A percentile compares a stretch with the other conserved stretches of the same genome.
Evolutionary conservation across 2,888 invertebrate genomes (phyloP).

Genomic region (Pammene fasciana): DNA sequence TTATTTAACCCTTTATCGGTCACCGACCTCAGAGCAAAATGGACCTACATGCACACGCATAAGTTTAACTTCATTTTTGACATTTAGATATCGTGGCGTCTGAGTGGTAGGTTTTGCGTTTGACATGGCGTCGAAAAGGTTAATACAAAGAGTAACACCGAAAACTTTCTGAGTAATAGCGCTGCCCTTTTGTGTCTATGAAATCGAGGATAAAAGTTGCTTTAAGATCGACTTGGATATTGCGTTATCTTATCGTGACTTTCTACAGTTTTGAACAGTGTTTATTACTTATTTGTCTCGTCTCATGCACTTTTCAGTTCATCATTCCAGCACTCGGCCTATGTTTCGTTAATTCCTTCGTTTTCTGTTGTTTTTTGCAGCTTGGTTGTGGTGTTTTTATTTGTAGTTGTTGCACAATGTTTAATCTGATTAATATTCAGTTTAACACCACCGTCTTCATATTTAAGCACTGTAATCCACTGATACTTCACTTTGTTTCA

Average conservation of each 20-base stretch:
- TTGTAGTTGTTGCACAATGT: constrained; percentile 26
- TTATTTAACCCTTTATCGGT: no score
- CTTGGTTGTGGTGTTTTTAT: constrained; percentile 57
- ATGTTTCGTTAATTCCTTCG: constrained; percentile 41
- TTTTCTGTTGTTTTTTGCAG: constrained; percentile 48
- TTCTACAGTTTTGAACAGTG: not conserved
- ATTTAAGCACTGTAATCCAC: constrained; percentile 5
- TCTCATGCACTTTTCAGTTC: constrained; percentile 18
- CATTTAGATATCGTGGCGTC: no score
- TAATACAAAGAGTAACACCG: no score
- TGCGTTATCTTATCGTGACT: not conserved
- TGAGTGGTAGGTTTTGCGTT: no score
- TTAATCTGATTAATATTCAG: constrained; percentile 18
- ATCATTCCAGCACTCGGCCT: constrained; percentile 43
- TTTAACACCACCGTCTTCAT: constrained; percentile 17
- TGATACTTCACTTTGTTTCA: constrained; percentile 5
- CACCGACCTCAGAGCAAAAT: no score
- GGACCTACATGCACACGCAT: no score
- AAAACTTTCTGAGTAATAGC: no score
- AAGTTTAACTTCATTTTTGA: no score
- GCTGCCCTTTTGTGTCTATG: no score
- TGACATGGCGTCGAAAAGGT: no score
- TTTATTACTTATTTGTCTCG: not conserved
- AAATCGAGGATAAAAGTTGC: no score
- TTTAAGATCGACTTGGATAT: no score